phyloP scores from a whole-genome alignment of 2,888 invertebrate species.

The Eulithis prunata region DNA sequence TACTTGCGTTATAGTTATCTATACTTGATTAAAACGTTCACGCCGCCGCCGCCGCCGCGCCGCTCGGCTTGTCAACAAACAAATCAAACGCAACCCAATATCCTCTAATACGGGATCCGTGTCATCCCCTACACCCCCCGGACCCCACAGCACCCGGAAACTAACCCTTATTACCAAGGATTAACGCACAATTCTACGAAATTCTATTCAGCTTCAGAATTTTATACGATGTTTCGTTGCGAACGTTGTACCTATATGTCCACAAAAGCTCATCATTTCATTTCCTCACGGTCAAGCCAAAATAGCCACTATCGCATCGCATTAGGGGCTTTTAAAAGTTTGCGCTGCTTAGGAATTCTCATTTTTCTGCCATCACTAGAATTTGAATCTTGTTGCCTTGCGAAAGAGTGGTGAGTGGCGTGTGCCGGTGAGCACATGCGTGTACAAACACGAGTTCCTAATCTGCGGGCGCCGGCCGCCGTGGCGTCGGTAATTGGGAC shows the following conservation, averaged over 20 bases:
- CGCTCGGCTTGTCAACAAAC: conserved; percentile 31
- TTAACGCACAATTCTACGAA: conserved; percentile 18
- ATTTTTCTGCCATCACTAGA: background rate
- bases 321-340: conserved; percentile 18
- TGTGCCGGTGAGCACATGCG: conserved; percentile 4
- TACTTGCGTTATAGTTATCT: background rate
- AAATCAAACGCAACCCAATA: conserved; percentile 29
- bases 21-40: conserved; percentile 13
- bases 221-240: conserved; percentile 14
- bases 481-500: conserved; percentile 23
- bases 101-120: conserved; percentile 21
- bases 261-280: conserved; percentile 15
- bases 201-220: conserved; percentile 7
- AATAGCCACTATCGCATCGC: conserved; percentile 10
- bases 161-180: conserved; percentile 14
- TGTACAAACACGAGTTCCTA: background rate
- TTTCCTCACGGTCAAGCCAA: background rate
- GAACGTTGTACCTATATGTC: conserved; percentile 15
- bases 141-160: background rate
- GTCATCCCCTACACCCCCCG: conserved; percentile 8
- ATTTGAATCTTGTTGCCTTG: conserved; percentile 4
- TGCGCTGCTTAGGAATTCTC: background rate
- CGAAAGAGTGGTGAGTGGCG: background rate
- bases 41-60: no score
- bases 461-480: conserved; percentile 20